Base-by-base conservation (phyloP, 2,797 vertebrate genomes). In the Threskiornis aethiopicus region DNA sequence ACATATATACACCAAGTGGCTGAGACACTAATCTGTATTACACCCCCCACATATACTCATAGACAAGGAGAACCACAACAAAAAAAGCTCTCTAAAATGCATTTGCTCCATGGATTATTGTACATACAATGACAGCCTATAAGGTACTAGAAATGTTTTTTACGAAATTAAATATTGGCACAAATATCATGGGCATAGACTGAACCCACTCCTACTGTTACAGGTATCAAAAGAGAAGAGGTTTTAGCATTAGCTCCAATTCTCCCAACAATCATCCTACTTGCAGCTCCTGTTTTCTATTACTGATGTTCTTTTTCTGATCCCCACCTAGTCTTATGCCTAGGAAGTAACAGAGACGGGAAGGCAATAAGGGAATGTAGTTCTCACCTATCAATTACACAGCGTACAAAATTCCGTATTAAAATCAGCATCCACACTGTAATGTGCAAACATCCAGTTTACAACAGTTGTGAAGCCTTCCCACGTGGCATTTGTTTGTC, bases 361-460 rank as follows among this genome's bases (percentile, higher is more conserved):
- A 94, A 89, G 75, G 13, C 89, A 87, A 29, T 26, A 61, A 42
- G 10, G 26, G 75, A 93, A 89, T 67, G n/a, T 4, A 87, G 46
- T 84, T 91, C 84, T 89, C 87, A 82, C 58, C 87, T 91, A 78
- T 64, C 91, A 91, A 37, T 84, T 84, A 87, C 41, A 82, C 12
- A 64, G 49, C 49, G 44, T 5, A 72, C 37, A 79, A 78, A 79
- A 91, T 72, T 89, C 54, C 11, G 0, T 3, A 72, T 93, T 87
- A 95, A 91, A 92, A 93, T 57, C 89, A 46, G 73, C 54, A 72
- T 79, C 89, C 75, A 75, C 66, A 61, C 66, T 67, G 31, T 57
- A 82, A 89, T 57, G 87, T 87, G 82, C 70, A 94, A 91, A 93
- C 55, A 94, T 61, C 41, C 58, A 89, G 78, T 84, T 91, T 82